Conservation (phyloP, 2,113 vertebrate genomes). For the Cinclus cinclus region DNA sequence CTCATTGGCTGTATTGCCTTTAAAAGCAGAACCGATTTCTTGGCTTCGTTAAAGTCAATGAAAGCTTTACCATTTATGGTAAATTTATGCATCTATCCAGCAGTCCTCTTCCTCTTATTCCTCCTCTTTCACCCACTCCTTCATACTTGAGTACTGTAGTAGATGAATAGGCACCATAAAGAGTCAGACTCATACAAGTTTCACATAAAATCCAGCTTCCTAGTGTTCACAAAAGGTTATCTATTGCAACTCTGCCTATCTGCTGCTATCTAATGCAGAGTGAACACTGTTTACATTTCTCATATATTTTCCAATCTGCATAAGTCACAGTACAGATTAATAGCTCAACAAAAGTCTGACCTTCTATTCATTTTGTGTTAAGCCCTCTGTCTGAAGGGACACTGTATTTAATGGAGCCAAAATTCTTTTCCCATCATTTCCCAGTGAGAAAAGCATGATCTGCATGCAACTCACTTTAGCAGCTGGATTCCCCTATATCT, state of each 20-base stretch:
- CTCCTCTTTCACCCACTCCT: background rate
- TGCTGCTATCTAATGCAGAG: slow-evolving; percentile 63
- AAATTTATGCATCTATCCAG: background rate
- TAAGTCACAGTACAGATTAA: slow-evolving; percentile 65
- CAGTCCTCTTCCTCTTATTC: background rate
- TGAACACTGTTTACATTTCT: slow-evolving; percentile 65
- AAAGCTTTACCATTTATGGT: slow-evolving; percentile 37
- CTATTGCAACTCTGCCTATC: slow-evolving; percentile 53
- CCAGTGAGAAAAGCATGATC: background rate
- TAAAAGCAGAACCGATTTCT: slow-evolving; percentile 11
- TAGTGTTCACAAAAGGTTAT: slow-evolving; percentile 60
- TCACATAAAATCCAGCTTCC: slow-evolving; percentile 59
- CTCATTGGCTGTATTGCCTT: background rate
- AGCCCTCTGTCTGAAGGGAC: slow-evolving; percentile 22
- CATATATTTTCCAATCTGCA: slow-evolving; percentile 62
- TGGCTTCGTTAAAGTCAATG: background rate
- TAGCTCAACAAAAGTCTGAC: slow-evolving; percentile 61
- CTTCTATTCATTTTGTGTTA: slow-evolving; percentile 64
- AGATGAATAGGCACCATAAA: slow-evolving; percentile 30
- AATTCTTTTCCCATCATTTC: slow-evolving; percentile 51
- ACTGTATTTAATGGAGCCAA: slow-evolving; percentile 43
- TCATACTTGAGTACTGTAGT: background rate
- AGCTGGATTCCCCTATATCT: background rate
- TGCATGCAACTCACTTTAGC: background rate
- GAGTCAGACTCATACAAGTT: background rate